phyloP scores from a whole-genome alignment of 1,140 invertebrate species.

The Cydia amplana region DNA sequence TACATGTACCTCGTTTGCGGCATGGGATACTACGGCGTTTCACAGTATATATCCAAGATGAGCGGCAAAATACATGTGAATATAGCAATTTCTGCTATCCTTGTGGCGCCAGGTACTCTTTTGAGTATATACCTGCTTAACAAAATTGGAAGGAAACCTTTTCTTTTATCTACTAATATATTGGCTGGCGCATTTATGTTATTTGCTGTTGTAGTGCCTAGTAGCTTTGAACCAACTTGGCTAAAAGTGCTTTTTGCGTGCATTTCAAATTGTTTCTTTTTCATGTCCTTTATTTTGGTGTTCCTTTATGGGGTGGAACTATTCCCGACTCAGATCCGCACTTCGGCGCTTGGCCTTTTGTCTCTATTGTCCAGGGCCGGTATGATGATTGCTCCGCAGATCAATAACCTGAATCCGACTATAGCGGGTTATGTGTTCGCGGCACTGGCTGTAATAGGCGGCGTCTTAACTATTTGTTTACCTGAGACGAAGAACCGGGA shows the following conservation, averaged over 20 bases:
- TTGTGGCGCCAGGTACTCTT: slow-evolving; percentile 84
- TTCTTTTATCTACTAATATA: slow-evolving; percentile 81
- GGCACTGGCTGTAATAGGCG: slow-evolving; percentile 80
- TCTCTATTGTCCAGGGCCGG: slow-evolving; percentile 79
- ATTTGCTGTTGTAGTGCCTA: slow-evolving; percentile 77
- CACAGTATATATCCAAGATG: slow-evolving; percentile 85
- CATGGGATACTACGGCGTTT: slow-evolving; percentile 87
- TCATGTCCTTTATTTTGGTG: slow-evolving; percentile 77
- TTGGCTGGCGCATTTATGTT: slow-evolving; percentile 81
- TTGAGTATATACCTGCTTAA: slow-evolving; percentile 82
- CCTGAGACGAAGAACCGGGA: slow-evolving; percentile 71
- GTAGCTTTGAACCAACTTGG: slow-evolving; percentile 40
- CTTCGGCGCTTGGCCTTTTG: slow-evolving; percentile 78
- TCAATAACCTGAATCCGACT: slow-evolving; percentile 59
- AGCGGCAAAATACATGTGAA: slow-evolving; percentile 86
- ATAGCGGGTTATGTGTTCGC: slow-evolving; percentile 85
- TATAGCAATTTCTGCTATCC: slow-evolving; percentile 82
- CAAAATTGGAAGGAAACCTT: slow-evolving; percentile 81
- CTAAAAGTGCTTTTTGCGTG: slow-evolving; percentile 72
- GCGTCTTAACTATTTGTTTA: slow-evolving; percentile 81
- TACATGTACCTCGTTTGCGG: slow-evolving; percentile 85
- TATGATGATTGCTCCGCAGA: slow-evolving; percentile 75
- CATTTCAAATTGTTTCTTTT: slow-evolving; percentile 80
- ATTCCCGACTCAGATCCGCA: slow-evolving; percentile 80
- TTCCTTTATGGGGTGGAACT: slow-evolving; percentile 81